Percentiles rank a stretch among this genome's conserved stretches.
phyloP scores from a whole-genome alignment of 2,113 vertebrate genomes.

The Amazona guildingii region DNA sequence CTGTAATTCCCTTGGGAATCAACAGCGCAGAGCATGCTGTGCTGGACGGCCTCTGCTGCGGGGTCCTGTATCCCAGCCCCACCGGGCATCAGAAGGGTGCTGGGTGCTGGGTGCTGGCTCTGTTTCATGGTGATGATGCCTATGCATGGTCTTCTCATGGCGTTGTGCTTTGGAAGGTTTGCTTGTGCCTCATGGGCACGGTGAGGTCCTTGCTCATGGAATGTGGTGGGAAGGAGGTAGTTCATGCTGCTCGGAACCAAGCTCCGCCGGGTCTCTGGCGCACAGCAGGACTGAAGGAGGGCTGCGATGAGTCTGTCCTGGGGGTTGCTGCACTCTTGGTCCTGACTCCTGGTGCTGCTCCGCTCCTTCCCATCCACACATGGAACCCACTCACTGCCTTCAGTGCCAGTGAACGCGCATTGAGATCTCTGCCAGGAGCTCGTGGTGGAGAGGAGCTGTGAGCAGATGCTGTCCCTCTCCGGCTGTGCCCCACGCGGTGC shows the following conservation, averaged over 20 bases:
- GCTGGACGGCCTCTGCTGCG: not conserved
- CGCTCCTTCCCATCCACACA: not conserved
- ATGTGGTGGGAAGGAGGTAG: not conserved
- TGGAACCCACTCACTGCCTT: not conserved
- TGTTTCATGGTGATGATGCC: not conserved
- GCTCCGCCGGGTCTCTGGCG: too few species aligned
- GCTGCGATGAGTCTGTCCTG: rapidly evolving
- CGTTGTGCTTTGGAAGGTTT: not conserved
- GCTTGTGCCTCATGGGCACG: rapidly evolving
- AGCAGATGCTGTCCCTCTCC: not conserved
- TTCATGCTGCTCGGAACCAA: not conserved
- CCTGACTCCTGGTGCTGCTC: not conserved
- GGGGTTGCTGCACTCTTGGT: not conserved
- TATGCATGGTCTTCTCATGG: not conserved
- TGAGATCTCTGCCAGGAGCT: not conserved
- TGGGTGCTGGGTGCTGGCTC: not conserved
- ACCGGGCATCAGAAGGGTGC: not conserved
- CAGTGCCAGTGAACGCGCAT: not conserved
- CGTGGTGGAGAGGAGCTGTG: rapidly evolving
- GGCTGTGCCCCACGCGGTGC: rapidly evolving
- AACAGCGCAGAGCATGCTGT: not conserved
- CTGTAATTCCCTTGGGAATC: not conserved
- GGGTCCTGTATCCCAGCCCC: not conserved
- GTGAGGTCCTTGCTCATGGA: not conserved
- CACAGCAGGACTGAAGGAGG: rapidly evolving